Evolutionary conservation across 2,113 vertebrate genomes (phyloP), one percentile per base, ranked within the genome.

Genomic region (Rhinolophus sinicus): DNA sequence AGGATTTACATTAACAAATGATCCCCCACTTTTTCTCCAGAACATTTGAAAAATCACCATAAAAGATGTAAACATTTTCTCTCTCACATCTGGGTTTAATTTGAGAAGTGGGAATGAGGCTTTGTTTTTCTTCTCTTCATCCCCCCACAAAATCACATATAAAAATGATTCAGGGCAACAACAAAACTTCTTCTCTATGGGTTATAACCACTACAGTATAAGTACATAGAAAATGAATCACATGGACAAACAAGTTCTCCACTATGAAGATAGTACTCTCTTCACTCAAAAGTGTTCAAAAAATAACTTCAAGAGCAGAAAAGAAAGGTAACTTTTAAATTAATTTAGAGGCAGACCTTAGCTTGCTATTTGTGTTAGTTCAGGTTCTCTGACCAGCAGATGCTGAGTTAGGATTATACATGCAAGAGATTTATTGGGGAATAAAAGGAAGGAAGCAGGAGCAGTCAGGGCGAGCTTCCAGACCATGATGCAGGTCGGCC

Each of bases 131-230:
- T 35, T 40, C 56, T 96, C 95, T 91, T 88, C 82, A 13, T 54
- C 97, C 82, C 52, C 69, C 35, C 50, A 94, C 82, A 96, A 96
- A 98, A 82, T 86, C 88, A 96, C 87, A 82, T 40, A 93, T 58
- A 93, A 97, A 90, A 73, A 80, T 97, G 88, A 73, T 58, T 26
- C 11, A 64, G 33, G 33, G 33, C 28, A 97, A 19, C 8, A 72
- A n/a, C 70, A 77, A 77, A 96, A 89, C 87, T 90, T 96, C 72
- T 93, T 97, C 35, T 33, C 19, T 26, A 33, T 52, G 15, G 22
- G 4, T 8, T 69, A 24, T 4, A 24, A 6, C 18, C 30, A 70
- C 47, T 21, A 6, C 0, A 2, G 26, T 95, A 33, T 89, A 97
- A 97, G 82, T 9, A 89, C 58, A 5, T 4, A 95, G 93, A 84